These are phyloP conservation scores for Eurosta solidaginis DNA, from an alignment of 1,140 invertebrate species.

Conservation along the genomic window DNA sequence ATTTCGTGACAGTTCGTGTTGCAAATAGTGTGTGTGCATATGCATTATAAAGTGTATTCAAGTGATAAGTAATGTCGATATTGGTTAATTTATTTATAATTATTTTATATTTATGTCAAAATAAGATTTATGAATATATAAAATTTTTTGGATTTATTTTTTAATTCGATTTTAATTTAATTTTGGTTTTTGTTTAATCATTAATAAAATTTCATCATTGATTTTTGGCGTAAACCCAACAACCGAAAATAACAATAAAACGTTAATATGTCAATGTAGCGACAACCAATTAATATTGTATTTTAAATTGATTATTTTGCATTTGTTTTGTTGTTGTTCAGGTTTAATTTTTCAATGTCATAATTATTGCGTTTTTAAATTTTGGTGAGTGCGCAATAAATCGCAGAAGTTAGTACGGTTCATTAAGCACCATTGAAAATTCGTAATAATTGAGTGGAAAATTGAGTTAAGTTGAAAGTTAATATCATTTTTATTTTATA, in stretches of 20 bases:
- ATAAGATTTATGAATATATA: background rate
- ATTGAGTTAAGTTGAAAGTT: background rate
- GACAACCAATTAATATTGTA: constrained; percentile 15
- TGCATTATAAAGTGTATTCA: constrained; percentile 24
- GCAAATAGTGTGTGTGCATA: constrained; percentile 39
- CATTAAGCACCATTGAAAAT: background rate
- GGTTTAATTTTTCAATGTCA: background rate
- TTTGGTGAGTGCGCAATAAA: background rate
- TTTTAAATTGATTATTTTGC: background rate
- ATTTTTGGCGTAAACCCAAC: constrained; percentile 42
- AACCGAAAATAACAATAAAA: background rate
- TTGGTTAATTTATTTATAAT: background rate
- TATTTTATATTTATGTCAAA: background rate
- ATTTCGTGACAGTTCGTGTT: constrained; percentile 39
- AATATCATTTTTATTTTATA: background rate
- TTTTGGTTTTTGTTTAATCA: background rate
- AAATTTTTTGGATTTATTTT: background rate
- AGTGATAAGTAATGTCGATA: background rate
- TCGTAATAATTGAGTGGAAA: background rate
- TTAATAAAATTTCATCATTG: constrained; percentile 38
- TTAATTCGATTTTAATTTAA: background rate
- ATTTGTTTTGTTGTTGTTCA: background rate
- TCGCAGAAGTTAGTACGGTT: background rate
- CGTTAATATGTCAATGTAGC: background rate
- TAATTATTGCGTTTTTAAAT: background rate